Evolutionary conservation across 2,113 vertebrate species (phyloP).

Genomic region (Oncorhynchus keta): DNA sequence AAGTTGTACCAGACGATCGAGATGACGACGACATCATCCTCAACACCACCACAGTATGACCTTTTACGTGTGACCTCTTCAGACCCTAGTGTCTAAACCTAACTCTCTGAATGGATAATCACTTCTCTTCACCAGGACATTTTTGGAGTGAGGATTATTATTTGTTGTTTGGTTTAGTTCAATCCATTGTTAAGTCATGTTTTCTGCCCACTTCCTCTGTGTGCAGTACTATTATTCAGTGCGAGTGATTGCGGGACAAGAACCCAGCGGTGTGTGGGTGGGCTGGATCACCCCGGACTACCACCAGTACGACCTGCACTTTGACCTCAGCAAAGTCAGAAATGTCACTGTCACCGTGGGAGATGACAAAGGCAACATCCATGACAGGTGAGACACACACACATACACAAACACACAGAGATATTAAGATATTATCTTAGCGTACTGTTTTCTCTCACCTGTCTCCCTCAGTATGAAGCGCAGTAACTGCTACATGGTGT

Average conservation of each 20-base stretch:
- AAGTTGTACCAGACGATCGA: slow-evolving; percentile 87
- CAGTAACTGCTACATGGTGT: slow-evolving; percentile 96
- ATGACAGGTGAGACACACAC: slow-evolving; percentile 79
- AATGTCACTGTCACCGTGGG: slow-evolving; percentile 88
- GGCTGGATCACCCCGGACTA: slow-evolving; percentile 94
- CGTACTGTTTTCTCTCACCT: background rate
- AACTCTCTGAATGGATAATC: background rate
- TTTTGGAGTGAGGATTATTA: too few relatives aligned
- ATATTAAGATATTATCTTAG: background rate
- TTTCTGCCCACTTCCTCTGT: slow-evolving; percentile 6
- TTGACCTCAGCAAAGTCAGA: slow-evolving; percentile 87
- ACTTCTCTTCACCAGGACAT: too few relatives aligned
- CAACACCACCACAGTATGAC: slow-evolving; percentile 86
- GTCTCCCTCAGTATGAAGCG: slow-evolving; percentile 81
- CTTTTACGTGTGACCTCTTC: background rate
- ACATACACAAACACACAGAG: background rate
- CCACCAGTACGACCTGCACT: slow-evolving; percentile 86
- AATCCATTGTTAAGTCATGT: background rate
- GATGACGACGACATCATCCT: slow-evolving; percentile 90
- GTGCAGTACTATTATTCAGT: slow-evolving; percentile 89
- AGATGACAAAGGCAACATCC: slow-evolving; percentile 89
- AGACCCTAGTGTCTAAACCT: background rate
- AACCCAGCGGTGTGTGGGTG: slow-evolving; percentile 86
- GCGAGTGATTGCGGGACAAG: slow-evolving; percentile 87
- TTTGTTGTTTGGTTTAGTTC: too few relatives aligned